Base-by-base conservation (phyloP, 2,113 vertebrate species). In the Montifringilla adamsi region DNA sequence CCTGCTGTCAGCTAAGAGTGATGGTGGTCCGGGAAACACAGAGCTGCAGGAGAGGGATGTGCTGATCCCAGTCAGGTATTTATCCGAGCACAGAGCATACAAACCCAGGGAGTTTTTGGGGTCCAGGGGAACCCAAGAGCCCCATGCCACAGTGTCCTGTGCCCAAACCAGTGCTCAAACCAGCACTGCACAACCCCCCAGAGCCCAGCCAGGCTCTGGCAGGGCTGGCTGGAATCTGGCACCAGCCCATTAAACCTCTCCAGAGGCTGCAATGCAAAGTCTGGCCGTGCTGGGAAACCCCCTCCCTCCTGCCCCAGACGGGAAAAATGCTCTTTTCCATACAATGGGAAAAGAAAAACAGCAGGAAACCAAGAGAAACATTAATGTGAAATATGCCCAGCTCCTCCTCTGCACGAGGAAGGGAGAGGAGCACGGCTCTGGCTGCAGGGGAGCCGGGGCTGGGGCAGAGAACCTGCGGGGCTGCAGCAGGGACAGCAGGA, bases 261-360 rank as follows among this genome's bases (percentile, higher is more conserved):
- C 30, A 21, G 90, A 79, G 62, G 47, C 79, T 55, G 37, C 59
- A 22, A 12, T 7, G 46, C 30, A 47, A 78, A 83, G 82, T 10
- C 75, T 70, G 49, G 35, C 44, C 0, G 0, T 31, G 74, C 60
- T 62, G 77, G 47, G 73, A 84, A 70, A 12, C 30, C 9, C n/a
- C 26, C 85, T 56, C 84, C 56, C 82, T 79, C 53, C 53, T 67
- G 33, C 64, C 77, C 67, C 60, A 70, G 78, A 46, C 11, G 6
- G 93, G 95, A 88, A 96, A 96, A 97, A 94, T 23, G 69, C 49
- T 78, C 33, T 82, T 84, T 87, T 89, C 88, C 67, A 67, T 24
- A 94, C 95, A 95, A 95, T 93, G 91, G 84, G 84, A 44, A 58
- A 85, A 95, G 87, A 76, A 95, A 94, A 96, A 83, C 91, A 95